Base-by-base conservation (phyloP, 2,888 invertebrate species). In the Blera fallax region DNA sequence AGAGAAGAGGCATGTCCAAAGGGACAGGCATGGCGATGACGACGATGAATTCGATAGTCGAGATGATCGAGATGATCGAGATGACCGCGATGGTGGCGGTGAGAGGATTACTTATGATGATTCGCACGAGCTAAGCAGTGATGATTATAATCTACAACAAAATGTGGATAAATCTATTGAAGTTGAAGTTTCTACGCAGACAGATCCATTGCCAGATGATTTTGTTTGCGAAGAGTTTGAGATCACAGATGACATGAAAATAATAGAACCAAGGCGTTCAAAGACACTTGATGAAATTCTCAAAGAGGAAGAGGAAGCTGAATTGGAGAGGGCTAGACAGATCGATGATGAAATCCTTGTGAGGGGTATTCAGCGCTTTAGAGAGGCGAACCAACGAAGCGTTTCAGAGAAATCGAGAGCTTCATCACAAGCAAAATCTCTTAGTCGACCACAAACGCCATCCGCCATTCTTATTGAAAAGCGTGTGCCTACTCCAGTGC, bases 161-260 rank as follows among this genome's bases (percentile, higher is more conserved):
- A 80, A 87, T 62, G 88, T 88, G 6, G 90, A 91, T 24, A 90
- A 89, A 56, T 90, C 89, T 73, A 85, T 88, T 82, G 96, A 96
- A 91, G 95, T 95, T 24, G 96, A 96, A 89, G 95, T 96, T 4
- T 96, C 96, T 0, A 96, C 96, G 0, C 97, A 97, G 92, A 97
- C 97, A 0, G 97, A 97, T 91, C 96, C 97, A 0, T 91, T 97
- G 50, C 96, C 96, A 0, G 96, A 96, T 88, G 96, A 96, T 88
- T 94, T 95, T 77, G 94, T 94, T 87, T 95, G 94, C 89, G 95
- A 95, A 89, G 92, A 93, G 37, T 91, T 92, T 52, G 91, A 92
- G 87, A 92, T 92, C 54, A 92, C 92, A 2, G 91, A 90, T 32
- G 92, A 92, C 48, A 92, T 92, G 91, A 90, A 90, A 58, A 87